A percentile compares a stretch with the other conserved stretches of the same genome.
These are phyloP conservation scores for Delia radicum DNA, from an alignment of 1,140 invertebrate species.

Conservation along the genomic window DNA sequence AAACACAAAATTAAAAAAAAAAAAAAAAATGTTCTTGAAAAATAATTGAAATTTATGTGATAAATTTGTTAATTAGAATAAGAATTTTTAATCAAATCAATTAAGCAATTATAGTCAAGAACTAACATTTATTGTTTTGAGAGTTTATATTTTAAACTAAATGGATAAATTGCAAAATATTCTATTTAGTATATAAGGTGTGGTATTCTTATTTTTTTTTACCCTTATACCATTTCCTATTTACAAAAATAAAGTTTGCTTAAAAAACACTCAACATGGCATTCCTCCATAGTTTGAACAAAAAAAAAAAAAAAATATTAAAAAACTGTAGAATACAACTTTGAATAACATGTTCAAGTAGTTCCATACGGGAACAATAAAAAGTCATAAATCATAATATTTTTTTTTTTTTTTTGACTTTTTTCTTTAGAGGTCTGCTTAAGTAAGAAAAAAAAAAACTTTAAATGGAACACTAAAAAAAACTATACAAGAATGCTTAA, in stretches of 20 bases:
- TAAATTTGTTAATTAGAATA: constrained; percentile 11
- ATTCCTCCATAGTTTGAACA: neutral
- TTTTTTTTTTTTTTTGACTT: constrained; percentile 15
- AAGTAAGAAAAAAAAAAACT: neutral
- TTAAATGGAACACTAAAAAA: constrained; percentile 11
- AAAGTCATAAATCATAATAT: constrained; percentile 21
- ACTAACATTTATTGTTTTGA: neutral
- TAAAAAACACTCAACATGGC: no score
- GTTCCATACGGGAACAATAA: constrained; percentile 23
- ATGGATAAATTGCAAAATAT: neutral
- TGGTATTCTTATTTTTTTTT: constrained; percentile 2
- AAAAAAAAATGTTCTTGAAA: neutral
- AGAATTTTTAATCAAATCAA: constrained; percentile 13
- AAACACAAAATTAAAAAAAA: neutral
- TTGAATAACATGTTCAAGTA: constrained; percentile 21
- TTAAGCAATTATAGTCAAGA: constrained; percentile 3
- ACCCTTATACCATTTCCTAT: neutral
- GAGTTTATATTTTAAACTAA: no score
- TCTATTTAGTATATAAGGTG: neutral
- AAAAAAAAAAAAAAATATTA: constrained; percentile 1
- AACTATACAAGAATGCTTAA: neutral
- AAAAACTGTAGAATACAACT: neutral
- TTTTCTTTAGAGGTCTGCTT: neutral
- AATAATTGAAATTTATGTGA: constrained; percentile 27
- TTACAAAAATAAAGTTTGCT: no score